Conservation (phyloP, 2,797 vertebrate species). For the Lindbergichthys nudifrons region DNA sequence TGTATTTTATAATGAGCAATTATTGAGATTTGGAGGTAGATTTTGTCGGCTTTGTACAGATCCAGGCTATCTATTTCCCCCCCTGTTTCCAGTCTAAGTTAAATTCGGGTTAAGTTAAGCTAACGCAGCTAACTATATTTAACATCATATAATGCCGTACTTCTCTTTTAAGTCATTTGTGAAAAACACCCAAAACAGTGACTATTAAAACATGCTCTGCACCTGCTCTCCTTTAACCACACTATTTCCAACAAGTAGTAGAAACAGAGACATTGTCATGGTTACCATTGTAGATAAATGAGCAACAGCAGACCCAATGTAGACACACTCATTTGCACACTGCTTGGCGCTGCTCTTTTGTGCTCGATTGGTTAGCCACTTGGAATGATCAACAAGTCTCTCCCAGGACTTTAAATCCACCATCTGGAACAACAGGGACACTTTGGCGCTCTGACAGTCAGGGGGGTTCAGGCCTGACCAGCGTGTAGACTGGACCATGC, state of each 20-base stretch:
- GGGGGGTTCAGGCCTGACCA: slow-evolving; percentile 18
- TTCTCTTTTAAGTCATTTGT: not conserved
- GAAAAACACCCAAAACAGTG: not conserved
- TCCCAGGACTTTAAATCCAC: slow-evolving; percentile 41
- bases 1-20: not conserved
- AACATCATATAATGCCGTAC: not conserved
- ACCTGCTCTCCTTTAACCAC: not conserved
- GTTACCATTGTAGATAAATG: slow-evolving; percentile 19
- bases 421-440: slow-evolving; percentile 49
- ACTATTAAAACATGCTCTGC: not conserved
- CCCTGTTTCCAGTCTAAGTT: too few relatives aligned
- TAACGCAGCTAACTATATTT: too few relatives aligned
- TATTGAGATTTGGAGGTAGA: not conserved
- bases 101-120: too few relatives aligned
- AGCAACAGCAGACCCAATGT: not conserved
- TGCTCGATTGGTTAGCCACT: slow-evolving; percentile 47
- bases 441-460: slow-evolving; percentile 34
- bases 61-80: too few relatives aligned
- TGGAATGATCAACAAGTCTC: slow-evolving; percentile 47
- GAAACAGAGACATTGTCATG: slow-evolving; percentile 8
- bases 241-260: not conserved
- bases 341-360: slow-evolving; percentile 9
- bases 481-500: slow-evolving; percentile 7
- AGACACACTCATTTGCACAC: slow-evolving; percentile 23
- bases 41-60: not conserved